Evolutionary conservation across 64 coral and sea anemone genomes (phyloP), one percentile per base, ranked within the genome.

Genomic region (Hydrozoanthus tunicans): DNA sequence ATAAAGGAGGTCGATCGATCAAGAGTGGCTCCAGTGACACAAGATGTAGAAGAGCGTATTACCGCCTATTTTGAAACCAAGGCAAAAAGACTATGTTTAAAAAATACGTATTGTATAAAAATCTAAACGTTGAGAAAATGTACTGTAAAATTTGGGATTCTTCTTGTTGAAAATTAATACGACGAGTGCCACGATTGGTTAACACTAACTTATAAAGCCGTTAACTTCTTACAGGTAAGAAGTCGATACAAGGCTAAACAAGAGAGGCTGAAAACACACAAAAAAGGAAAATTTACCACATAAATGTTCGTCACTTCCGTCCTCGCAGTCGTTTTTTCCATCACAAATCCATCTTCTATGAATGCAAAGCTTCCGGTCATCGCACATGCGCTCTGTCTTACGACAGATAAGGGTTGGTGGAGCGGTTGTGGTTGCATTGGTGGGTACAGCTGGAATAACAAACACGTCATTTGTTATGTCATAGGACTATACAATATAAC

Each of bases 271-370:
- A 20, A 20, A 20, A 25, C 23, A 13, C 5, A 79, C 5, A 79
- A 13, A 17, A 56, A 51, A 43, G 14, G 3, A 70, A 62, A 27
- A 64, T 89, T 83, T 78, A 95, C 96, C 91, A 89, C 96, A 98
- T 9, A 66, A 7, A 5, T 10, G 4, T 81, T 98, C 96, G 67
- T 98, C 96, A 56, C 89, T 93, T 58, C 93, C 93, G 91, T 98
- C 93, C 1, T 12, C 32, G 52, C 96, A 98, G 78, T 98, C 96
- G 2, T 78, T 52, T 2, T 67, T 17, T 27, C 96, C 96, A 26
- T 98, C 96, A 91, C 96, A 98, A 64, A 95, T 95, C 91, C 93
- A 98, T 13, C 80, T 25, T 6, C 82, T 43, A 73, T 95, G 96
- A 59, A 89, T 27, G 59, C 96, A 98, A 1, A 66, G 56, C 0